Conservation (phyloP, 2,888 invertebrate species). For the Oxycera nigricornis region DNA sequence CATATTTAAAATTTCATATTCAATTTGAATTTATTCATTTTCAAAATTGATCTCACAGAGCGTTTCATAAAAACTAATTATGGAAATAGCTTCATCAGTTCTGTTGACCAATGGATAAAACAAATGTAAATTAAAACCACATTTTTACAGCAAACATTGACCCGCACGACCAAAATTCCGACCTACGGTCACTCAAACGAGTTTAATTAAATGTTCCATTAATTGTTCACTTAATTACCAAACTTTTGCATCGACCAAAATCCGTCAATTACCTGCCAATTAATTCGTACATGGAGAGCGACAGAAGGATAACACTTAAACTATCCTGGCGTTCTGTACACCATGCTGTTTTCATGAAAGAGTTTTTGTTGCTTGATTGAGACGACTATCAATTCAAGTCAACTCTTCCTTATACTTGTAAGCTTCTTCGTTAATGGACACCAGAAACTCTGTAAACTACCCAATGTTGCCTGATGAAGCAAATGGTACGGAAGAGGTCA, state of each 20-base stretch:
- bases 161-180: background rate
- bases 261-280: constrained; percentile 42
- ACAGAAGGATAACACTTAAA: background rate
- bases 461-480: background rate
- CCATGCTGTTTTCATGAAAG: background rate
- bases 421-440: background rate
- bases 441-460: background rate
- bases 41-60: too few relatives aligned
- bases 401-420: background rate
- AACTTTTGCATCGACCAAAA: constrained; percentile 41
- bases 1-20: too few relatives aligned
- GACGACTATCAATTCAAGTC: background rate
- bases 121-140: too few relatives aligned
- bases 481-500: background rate
- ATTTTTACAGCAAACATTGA: too few relatives aligned
- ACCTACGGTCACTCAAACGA: background rate
- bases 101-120: too few relatives aligned
- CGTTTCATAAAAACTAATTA: too few relatives aligned
- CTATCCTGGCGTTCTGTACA: background rate
- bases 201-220: constrained; percentile 31
- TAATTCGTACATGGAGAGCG: constrained; percentile 16
- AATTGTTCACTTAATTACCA: constrained; percentile 35
- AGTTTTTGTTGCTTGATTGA: background rate
- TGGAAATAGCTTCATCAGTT: too few relatives aligned
- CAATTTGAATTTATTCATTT: too few relatives aligned